Evolutionary conservation across 2,113 vertebrate genomes (phyloP).

Genomic region (Gymnobelideus leadbeateri): DNA sequence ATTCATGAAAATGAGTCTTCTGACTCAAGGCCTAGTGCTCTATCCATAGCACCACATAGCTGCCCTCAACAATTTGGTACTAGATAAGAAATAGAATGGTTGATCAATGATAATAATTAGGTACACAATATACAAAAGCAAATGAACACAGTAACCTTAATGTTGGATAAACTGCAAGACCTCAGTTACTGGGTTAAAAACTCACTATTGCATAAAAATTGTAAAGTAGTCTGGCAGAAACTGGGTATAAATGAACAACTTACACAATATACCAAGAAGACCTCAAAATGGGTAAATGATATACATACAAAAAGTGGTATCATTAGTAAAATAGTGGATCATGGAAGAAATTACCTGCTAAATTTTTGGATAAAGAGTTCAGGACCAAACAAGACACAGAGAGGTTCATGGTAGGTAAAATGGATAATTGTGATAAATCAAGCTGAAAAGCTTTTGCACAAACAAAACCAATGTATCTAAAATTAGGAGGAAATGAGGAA

Average conservation of each 20-base stretch:
- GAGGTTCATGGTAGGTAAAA: not conserved
- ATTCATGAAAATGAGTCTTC: too few relatives aligned
- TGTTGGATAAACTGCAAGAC: too few relatives aligned
- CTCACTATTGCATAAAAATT: not conserved
- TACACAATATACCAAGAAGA: not conserved
- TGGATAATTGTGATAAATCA: not conserved
- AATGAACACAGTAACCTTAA: too few relatives aligned
- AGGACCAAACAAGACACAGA: not conserved
- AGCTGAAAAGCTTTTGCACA: too few relatives aligned
- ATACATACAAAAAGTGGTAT: not conserved
- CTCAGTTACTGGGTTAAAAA: not conserved
- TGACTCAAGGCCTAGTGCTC: too few relatives aligned
- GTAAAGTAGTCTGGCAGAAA: not conserved
- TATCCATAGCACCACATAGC: too few relatives aligned
- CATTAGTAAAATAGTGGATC: too few relatives aligned
- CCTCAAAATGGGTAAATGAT: not conserved
- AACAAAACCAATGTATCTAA: not conserved
- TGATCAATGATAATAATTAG: too few relatives aligned
- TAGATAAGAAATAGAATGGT: too few relatives aligned
- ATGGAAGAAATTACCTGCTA: not conserved
- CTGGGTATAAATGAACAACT: not conserved
- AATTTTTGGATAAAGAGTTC: not conserved
- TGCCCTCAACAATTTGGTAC: too few relatives aligned
- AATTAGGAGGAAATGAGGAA: not conserved
- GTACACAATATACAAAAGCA: too few relatives aligned